These are phyloP conservation scores for Amblyteles armatorius DNA, from an alignment of 2,888 invertebrate genomes.

Conservation along the genomic window DNA sequence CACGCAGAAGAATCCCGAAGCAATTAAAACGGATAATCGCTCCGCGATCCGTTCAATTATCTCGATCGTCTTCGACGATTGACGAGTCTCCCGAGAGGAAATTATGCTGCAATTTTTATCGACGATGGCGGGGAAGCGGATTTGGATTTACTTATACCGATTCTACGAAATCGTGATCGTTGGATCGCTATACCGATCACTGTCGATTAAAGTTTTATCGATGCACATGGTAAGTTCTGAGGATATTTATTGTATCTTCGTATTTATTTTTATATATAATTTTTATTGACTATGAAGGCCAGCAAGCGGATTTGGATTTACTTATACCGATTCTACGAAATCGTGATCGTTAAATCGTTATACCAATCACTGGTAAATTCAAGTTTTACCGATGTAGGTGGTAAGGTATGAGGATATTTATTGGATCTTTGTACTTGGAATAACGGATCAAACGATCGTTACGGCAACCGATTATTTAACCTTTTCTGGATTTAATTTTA, in stretches of 20 bases:
- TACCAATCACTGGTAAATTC: conserved; percentile 15
- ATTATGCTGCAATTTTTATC: conserved; percentile 31
- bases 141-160: conserved; percentile 14
- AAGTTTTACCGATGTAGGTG: conserved; percentile 2
- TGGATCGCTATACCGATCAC: conserved; percentile 5
- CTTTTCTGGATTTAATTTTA: too few relatives aligned
- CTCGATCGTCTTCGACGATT: conserved; percentile 5
- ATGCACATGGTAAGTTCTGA: not conserved
- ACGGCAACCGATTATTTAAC: not conserved
- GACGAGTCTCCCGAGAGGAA: conserved; percentile 2
- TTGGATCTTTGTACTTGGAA: not conserved
- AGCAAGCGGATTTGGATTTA: not conserved
- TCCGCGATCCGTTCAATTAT: conserved; percentile 27
- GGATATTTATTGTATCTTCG: not conserved
- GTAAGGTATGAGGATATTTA: conserved; percentile 3
- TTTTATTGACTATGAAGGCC: conserved; percentile 10
- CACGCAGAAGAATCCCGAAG: conserved; percentile 1
- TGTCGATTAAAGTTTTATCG: not conserved
- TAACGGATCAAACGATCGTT: not conserved
- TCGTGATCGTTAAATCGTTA: not conserved
- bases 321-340: conserved; percentile 17
- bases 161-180: conserved; percentile 12
- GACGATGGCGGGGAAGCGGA: not conserved
- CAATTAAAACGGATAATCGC: not conserved
- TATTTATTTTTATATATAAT: too few relatives aligned